Percentiles rank a stretch among this genome's conserved stretches.
These are phyloP conservation scores for Ambastaia sidthimunki DNA, from an alignment of 2,797 vertebrate genomes.

Conservation along the genomic window DNA sequence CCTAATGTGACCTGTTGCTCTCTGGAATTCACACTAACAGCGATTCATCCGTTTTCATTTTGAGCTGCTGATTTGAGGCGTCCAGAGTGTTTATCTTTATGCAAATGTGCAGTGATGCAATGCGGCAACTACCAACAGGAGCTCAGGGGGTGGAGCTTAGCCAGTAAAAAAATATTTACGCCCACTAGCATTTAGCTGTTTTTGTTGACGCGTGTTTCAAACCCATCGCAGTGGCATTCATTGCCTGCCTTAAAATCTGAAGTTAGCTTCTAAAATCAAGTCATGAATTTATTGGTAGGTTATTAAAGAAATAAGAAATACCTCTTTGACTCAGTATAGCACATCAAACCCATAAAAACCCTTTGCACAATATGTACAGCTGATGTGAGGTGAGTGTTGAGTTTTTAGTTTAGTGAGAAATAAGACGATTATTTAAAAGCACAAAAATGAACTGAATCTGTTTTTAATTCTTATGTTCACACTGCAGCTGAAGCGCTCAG, in stretches of 20 bases:
- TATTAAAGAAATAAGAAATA: conserved; percentile 49
- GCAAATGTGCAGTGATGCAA: too few relatives aligned
- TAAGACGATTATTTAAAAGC: conserved; percentile 11
- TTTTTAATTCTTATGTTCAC: too few relatives aligned
- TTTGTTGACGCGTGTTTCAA: conserved; percentile 3
- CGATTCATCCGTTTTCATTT: too few relatives aligned
- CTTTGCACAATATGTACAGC: conserved; percentile 27
- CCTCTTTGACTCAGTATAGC: conserved; percentile 50
- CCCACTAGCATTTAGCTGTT: neutral
- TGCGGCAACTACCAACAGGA: too few relatives aligned
- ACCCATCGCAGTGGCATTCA: conserved; percentile 58
- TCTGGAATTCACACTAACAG: neutral
- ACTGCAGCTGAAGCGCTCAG: conserved; percentile 23
- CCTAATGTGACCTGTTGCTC: neutral
- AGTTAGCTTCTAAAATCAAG: conserved; percentile 23
- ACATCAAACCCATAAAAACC: conserved; percentile 16
- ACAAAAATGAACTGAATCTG: conserved; percentile 2
- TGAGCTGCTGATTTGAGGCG: too few relatives aligned
- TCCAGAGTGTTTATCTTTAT: too few relatives aligned
- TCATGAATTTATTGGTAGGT: conserved; percentile 10
- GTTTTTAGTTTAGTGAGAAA: conserved; percentile 18
- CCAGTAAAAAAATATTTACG: too few relatives aligned
- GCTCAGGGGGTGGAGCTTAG: too few relatives aligned
- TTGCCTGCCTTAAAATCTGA: conserved; percentile 59
- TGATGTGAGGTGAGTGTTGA: conserved; percentile 17